phyloP scores from a whole-genome alignment of 2,113 vertebrate genomes.

The Laticauda laticaudata region DNA sequence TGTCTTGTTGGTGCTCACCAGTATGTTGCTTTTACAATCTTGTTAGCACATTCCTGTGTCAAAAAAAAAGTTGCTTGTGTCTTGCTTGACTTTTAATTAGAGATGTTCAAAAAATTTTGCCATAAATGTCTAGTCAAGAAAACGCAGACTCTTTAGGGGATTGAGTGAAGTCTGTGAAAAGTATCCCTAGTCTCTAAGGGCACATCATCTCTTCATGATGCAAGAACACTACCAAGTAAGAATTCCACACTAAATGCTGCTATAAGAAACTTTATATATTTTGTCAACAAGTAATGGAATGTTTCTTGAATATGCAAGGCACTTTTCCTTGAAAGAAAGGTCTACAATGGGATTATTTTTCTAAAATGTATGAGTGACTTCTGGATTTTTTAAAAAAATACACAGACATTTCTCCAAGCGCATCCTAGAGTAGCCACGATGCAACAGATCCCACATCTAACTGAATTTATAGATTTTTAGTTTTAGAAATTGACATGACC shows the following conservation, averaged over 20 bases:
- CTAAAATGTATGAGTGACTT: background rate
- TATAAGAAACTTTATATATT: background rate
- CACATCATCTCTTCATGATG: background rate
- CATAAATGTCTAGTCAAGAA: background rate
- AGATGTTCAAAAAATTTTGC: background rate
- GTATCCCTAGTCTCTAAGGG: background rate
- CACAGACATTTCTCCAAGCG: background rate
- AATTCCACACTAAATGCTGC: background rate
- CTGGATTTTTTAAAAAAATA: background rate
- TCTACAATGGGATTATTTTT: background rate
- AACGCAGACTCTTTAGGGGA: background rate
- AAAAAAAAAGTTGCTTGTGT: background rate
- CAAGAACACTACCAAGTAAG: background rate
- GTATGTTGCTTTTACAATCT: background rate
- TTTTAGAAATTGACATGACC: background rate
- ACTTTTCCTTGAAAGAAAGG: background rate
- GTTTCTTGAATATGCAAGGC: background rate
- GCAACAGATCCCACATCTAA: background rate
- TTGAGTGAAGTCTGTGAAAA: background rate
- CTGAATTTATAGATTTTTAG: background rate
- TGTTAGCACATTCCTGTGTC: background rate
- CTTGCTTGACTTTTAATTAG: background rate
- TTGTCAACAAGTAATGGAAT: background rate
- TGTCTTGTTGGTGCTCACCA: conserved; percentile 9
- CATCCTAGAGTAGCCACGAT: background rate